Base-by-base conservation (phyloP, 2,797 vertebrate genomes). In the Lates japonicus region DNA sequence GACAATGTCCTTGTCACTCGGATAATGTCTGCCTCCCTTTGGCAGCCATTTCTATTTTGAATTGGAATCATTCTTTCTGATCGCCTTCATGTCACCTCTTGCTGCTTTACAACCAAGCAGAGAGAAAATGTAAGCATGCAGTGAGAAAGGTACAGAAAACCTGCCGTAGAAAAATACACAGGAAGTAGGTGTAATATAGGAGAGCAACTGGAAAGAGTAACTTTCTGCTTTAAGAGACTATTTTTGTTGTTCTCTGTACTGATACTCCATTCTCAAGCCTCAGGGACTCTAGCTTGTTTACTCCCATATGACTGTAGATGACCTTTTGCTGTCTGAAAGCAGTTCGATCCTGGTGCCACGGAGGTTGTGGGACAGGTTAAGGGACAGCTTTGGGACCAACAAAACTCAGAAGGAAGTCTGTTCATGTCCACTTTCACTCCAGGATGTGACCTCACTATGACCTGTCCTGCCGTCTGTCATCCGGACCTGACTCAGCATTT, bases 311-410 rank as follows among this genome's bases (percentile, higher is more conserved):
- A 70, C 69, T 66, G 67, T 10, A 54, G 41, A 61, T 78, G 59
- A 79, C 76, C 81, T 48, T 42, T 81, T 5, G 33, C 49, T 61
- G 69, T 74, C 71, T 82, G 61, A 83, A 73, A 69, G 70, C 57
- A 39, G 66, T 66, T 69, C 16, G n/a, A 54, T 83, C 49, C 60
- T 25, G 79, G 72, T 85, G 76, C 74, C 31, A 2, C 75, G 74
- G 77, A 77, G 87, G 89, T 92, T 91, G 78, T 93, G 93, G 89
- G 86, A 91, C 90, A 83, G 88, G 82, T 91, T 88, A 86, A 31
- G 33, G 69, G 72, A 82, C 69, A 75, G 75, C 74, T 67, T 58
- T 77, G 73, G 66, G 73, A 86, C 63, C 72, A 85, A 51, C 70
- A 33, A 20, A 74, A 74, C 69, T 85, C 55, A n/a, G 61, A 86